Percentiles rank a stretch among this genome's conserved stretches.
Conservation (phyloP, 2,888 invertebrate species). For the Lasioglossum malachurum region DNA sequence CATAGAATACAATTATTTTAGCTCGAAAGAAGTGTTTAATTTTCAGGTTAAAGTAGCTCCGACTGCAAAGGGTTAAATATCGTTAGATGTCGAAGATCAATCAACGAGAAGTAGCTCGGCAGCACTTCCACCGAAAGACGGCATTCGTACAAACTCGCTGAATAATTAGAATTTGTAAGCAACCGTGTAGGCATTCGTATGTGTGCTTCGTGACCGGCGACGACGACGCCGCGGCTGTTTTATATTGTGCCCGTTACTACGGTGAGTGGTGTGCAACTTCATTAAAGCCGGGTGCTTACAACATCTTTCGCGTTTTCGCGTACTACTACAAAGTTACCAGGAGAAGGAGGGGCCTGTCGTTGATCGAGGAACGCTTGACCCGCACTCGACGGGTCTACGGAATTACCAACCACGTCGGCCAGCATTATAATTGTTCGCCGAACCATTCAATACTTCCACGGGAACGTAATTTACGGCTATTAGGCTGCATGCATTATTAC, state of each 20-base stretch:
- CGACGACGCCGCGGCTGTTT: neutral
- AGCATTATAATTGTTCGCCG: conserved; percentile 33
- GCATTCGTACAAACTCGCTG: no score
- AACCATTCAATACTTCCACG: conserved; percentile 27
- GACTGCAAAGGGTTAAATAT: no score
- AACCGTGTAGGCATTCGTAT: neutral
- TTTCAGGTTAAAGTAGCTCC: no score
- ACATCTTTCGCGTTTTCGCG: conserved; percentile 2
- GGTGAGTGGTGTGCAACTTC: neutral
- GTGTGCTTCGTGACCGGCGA: neutral
- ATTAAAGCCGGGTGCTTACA: neutral
- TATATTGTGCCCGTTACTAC: neutral
- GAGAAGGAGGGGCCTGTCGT: neutral
- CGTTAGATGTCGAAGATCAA: no score
- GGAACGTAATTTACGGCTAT: conserved; percentile 32
- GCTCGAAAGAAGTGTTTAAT: no score
- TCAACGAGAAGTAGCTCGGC: no score
- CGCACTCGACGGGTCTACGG: conserved; percentile 3
- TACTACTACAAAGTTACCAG: neutral
- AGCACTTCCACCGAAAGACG: no score
- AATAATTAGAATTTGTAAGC: neutral
- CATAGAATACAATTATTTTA: no score
- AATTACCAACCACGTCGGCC: neutral
- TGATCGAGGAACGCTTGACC: conserved; percentile 8
- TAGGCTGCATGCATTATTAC: conserved; percentile 34